Percentiles rank a stretch among this genome's conserved stretches.
phyloP scores from a whole-genome alignment of 2,888 invertebrate genomes.

The Drosophila atripex region DNA sequence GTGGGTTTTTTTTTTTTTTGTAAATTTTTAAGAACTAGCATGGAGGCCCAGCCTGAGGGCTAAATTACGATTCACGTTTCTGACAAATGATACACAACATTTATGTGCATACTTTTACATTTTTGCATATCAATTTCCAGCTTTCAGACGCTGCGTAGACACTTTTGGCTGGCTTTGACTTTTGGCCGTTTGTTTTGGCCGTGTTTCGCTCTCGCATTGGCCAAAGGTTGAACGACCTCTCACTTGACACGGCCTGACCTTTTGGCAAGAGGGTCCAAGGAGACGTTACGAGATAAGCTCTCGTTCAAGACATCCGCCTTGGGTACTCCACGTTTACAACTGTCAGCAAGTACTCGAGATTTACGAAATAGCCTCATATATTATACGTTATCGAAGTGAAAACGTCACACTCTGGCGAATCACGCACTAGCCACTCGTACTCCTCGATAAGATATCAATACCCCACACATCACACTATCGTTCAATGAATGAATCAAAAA shows the following conservation, averaged over 20 bases:
- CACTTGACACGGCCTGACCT: conserved; percentile 39
- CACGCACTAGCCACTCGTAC: conserved; percentile 25
- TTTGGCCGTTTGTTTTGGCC: conserved; percentile 37
- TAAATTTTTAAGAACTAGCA: conserved; percentile 3
- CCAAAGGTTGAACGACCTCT: conserved; percentile 60
- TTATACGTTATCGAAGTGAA: conserved; percentile 16
- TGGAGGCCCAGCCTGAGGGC: background rate
- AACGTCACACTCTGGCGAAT: conserved; percentile 33
- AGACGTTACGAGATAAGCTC: conserved; percentile 15
- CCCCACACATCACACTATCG: conserved; percentile 11
- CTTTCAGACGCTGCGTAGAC: conserved; percentile 47
- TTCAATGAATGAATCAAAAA: conserved; percentile 54
- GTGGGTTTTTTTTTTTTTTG: too few species aligned
- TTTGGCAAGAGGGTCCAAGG: background rate
- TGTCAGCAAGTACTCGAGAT: conserved; percentile 4
- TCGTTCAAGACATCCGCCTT: conserved; percentile 14
- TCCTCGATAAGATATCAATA: conserved; percentile 55
- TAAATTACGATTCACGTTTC: conserved; percentile 10
- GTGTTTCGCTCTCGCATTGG: conserved; percentile 33
- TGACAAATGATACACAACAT: conserved; percentile 21
- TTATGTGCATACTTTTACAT: conserved; percentile 30
- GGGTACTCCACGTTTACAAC: conserved; percentile 15
- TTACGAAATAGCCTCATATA: conserved; percentile 4
- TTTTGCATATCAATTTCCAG: conserved; percentile 34
- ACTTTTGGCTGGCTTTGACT: conserved; percentile 34